Percentiles rank a stretch among this genome's conserved stretches.
Evolutionary conservation across 2,888 invertebrate species (phyloP).

Genomic region (Epicampocera succincta): DNA sequence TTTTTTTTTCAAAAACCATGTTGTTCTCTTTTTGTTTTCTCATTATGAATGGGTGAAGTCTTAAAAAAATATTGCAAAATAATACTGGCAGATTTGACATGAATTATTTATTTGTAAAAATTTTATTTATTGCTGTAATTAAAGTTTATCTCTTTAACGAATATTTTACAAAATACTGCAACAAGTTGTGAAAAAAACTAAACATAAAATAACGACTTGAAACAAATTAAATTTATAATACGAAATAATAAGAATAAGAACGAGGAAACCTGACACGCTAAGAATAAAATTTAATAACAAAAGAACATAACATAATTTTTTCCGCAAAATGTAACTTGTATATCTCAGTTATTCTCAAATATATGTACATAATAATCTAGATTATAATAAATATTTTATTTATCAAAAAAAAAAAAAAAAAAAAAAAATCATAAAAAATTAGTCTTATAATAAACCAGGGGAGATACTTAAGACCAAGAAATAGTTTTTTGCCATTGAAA

Average conservation of each 20-base stretch:
- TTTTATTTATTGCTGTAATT: slow-evolving; percentile 39
- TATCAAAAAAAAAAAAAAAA: too few species aligned
- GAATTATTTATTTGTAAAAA: not conserved
- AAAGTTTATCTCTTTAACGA: slow-evolving; percentile 45
- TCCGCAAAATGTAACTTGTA: too few species aligned
- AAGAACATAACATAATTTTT: too few species aligned
- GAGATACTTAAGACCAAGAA: too few species aligned
- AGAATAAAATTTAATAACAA: slow-evolving; percentile 26
- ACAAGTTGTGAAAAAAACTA: slow-evolving; percentile 6
- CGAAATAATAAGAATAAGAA: slow-evolving; percentile 27
- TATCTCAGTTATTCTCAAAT: too few species aligned
- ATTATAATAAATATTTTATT: too few species aligned
- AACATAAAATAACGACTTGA: slow-evolving; percentile 4
- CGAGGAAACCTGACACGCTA: not conserved
- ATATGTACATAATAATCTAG: too few species aligned
- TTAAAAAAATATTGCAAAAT: slow-evolving; percentile 17
- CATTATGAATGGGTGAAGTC: slow-evolving; percentile 29
- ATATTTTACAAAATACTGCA: slow-evolving; percentile 48
- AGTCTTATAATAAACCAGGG: too few species aligned
- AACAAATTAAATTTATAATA: slow-evolving; percentile 29
- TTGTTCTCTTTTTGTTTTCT: not conserved
- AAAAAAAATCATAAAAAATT: too few species aligned
- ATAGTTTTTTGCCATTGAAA: too few species aligned
- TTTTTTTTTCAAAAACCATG: too few species aligned
- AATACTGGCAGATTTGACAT: not conserved